Evolutionary conservation across 1,140 invertebrate genomes (phyloP), one percentile per base, ranked within the genome.

Genomic region (Sycophaga agraensis): DNA sequence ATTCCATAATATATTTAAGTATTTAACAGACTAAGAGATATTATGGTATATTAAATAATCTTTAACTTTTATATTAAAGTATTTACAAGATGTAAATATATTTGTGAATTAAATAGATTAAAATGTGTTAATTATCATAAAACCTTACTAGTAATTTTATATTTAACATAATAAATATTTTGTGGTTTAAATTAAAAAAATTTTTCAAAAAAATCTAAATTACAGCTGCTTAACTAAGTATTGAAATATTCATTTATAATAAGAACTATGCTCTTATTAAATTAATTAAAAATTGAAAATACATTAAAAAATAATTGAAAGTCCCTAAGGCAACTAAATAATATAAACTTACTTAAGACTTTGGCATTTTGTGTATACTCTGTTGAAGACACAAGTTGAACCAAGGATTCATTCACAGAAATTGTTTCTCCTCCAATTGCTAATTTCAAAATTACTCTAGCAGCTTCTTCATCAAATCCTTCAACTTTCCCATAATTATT

Each of bases 381-480:
- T 17, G 87, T 81, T 69, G 89, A 87, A 0, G 87, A 84, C 2
- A 96, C 90, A 0, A 90, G 82, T 68, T 88, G 82, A 60, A 96
- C 83, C 73, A 88, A 83, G 66, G 87, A 88, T 78, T 96, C 92
- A 74, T 87, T 90, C 11, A 95, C 75, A 26, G 88, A 88, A 37
- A 91, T 81, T 17, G 82, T 85, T 71, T 87, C 78, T 46, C 87
- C 87, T 57, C 85, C 87, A 2, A 93, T 78, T 17, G 89, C 82
- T 63, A 94, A 82, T 82, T 91, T 92, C 0, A 96, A 83, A 71
- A 93, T 87, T 9, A 93, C 82, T 59, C 93, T 82, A 0, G 89
- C 89, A 60, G 88, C 88, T 67, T 93, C 90, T 69, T 95, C 93
- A 81, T 96, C 91, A 63, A 96, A 85, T 24, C 91, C 91, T 71